Percentiles rank a stretch among this genome's conserved stretches.
phyloP scores from a whole-genome alignment of 2,888 invertebrate species.

The Cantharis nigra region DNA sequence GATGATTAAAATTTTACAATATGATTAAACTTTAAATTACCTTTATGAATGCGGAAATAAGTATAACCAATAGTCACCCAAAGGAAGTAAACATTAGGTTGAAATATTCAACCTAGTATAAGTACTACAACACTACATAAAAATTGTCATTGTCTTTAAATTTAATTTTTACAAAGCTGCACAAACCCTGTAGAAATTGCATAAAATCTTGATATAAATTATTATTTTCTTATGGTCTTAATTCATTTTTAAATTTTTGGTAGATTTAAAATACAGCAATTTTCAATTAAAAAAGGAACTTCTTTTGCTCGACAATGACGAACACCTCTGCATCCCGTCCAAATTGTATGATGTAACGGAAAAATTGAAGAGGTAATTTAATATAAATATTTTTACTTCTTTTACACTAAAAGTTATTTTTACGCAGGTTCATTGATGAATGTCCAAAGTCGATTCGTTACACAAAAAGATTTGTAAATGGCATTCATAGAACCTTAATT shows the following conservation, averaged over 20 bases:
- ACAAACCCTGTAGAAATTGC: neutral
- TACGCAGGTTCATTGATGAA: neutral
- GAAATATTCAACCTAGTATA: too few species aligned
- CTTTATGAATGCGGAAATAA: too few species aligned
- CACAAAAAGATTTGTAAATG: neutral
- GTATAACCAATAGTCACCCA: too few species aligned
- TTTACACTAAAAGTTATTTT: neutral
- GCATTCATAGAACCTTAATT: neutral
- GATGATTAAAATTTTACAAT: too few species aligned
- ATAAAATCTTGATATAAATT: neutral
- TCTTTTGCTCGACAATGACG: neutral
- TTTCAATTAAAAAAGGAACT: neutral
- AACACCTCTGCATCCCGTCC: neutral
- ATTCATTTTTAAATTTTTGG: neutral
- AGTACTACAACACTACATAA: too few species aligned
- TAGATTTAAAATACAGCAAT: neutral
- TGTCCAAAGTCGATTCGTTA: neutral
- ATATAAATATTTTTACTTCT: neutral
- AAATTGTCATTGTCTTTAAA: too few species aligned
- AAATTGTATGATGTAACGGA: neutral
- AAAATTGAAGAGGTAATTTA: neutral
- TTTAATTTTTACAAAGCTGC: too few species aligned
- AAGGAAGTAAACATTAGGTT: too few species aligned
- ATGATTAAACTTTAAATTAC: too few species aligned
- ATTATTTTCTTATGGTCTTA: neutral